phyloP scores from a whole-genome alignment of 2,113 vertebrate genomes.

The Dicaeum eximium region DNA sequence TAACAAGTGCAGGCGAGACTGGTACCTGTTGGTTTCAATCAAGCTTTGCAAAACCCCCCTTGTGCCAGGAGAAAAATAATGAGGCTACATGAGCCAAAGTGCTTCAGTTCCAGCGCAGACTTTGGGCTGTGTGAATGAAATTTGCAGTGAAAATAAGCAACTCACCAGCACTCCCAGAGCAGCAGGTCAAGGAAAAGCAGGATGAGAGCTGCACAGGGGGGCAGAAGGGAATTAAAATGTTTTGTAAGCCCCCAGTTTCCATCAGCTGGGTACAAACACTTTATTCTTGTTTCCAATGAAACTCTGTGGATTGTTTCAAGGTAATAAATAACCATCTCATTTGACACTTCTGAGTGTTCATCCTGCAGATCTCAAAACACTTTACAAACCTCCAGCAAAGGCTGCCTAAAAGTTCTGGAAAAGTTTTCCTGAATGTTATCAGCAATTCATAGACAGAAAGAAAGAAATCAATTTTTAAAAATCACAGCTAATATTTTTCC shows the following conservation, averaged over 20 bases:
- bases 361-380: not conserved
- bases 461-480: not conserved
- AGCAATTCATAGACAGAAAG: not conserved
- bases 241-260: not conserved
- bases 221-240: not conserved
- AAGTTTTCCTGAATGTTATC: not conserved
- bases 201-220: accelerated
- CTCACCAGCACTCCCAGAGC: not conserved
- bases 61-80: constrained; percentile 30
- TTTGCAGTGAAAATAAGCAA: not conserved
- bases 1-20: not conserved
- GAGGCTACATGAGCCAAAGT: not conserved
- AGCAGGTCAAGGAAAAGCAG: not conserved
- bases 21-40: constrained; percentile 37
- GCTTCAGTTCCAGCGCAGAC: not conserved
- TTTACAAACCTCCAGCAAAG: not conserved
- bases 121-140: not conserved
- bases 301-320: not conserved
- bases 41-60: not conserved
- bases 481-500: not conserved
- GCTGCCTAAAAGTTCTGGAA: not conserved
- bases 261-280: not conserved
- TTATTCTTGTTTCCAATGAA: not conserved
- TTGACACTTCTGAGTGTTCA: not conserved
- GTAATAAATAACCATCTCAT: not conserved